Evolutionary conservation across 2,797 vertebrate genomes (phyloP), one percentile per base, ranked within the genome.

Genomic region (Mormyrops boulengeri): DNA sequence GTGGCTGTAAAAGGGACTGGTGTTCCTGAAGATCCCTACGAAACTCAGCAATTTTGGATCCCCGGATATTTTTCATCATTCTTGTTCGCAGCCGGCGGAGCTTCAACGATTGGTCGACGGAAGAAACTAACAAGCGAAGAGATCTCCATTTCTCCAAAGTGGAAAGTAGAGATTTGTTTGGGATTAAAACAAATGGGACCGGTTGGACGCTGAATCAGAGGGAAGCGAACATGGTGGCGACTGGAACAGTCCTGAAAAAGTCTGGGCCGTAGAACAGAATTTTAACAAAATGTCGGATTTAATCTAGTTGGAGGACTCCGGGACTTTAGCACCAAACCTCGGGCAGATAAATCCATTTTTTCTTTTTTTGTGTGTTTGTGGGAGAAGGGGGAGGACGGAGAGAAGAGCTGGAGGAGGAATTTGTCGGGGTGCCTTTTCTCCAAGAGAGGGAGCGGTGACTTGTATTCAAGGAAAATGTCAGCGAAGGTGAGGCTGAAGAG

Each of bases 401-500:
- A 55, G 84, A 6, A 3, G 9, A 34, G 85, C 44, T 80, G 1
- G 73, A 55, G 73, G 53, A 44, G 53, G 87, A 87, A 77, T 90
- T 88, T 53, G 34, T 87, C 73, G 41, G 38, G 90, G 88, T 53
- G 82, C 11, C 73, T 88, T 82, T 88, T 85, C 82, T 88, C 69
- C 30, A 87, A 66, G 86, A 52, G 77, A 50, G 87, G 77, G 53
- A 62, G 52, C 52, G 88, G 80, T 73, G 30, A 52, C 88, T 77
- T 17, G 44, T 14, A 41, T 34, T 91, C 92, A 91, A 91, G 94
- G 62, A 89, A 95, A 92, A 98, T 98, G 98, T 98, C 98, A 94
- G 97, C 97, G 91, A 97, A 97, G 96, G 97, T 96, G 94, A 97
- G 98, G 17, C 97, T 99, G 95, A 97, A 97, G 97, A 97, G 95